Evolutionary conservation across 2,888 invertebrate genomes (phyloP), one percentile per base, ranked within the genome.

Genomic region (Timema cristinae): DNA sequence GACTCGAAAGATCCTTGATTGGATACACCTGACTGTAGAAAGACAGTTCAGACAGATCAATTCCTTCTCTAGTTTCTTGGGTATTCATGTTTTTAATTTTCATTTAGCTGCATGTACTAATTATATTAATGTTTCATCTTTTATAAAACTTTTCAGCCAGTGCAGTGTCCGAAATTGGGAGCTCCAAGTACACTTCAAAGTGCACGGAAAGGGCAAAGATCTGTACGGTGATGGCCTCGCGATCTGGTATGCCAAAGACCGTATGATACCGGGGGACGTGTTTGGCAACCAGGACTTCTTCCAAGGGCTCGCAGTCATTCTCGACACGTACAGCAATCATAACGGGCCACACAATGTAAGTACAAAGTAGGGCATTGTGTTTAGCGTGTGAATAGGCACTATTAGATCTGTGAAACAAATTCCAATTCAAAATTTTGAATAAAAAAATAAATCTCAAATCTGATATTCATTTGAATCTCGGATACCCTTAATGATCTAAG

Each of bases 281-380:
- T 99, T 99, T 84, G 99, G 99, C 15, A 97, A 92, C 81, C 91
- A 90, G 79, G 97, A 99, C 82, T 90, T 88, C 79, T 99, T 97
- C 83, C 87, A 90, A 76, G 92, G 99, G 0, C 84, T 99, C 54
- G 96, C 92, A 6, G 87, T 99, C 54, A 93, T 99, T 80, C 83
- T 99, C 74, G 99, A 99, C 80, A 99, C 99, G 0, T 99, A 99
- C 82, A 98, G 97, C 82, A 99, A 99, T 82, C 98, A 99, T 79
- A 98, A 99, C 85, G 98, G 98, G 7, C 94, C 95, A 16, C 98
- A 99, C 81, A 97, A 97, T 86, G 98, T 98, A 84, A 88, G 91
- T 84, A 50, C 15, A 32, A 32, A 32, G 32, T 32, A 32, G 32
- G 32, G 32, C 32, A 32, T 32, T 32, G 32, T 32, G 32, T 32